These are phyloP conservation scores for Pegea sp. DNA, from an alignment of 23 tunicate species.

Conservation along the genomic window DNA sequence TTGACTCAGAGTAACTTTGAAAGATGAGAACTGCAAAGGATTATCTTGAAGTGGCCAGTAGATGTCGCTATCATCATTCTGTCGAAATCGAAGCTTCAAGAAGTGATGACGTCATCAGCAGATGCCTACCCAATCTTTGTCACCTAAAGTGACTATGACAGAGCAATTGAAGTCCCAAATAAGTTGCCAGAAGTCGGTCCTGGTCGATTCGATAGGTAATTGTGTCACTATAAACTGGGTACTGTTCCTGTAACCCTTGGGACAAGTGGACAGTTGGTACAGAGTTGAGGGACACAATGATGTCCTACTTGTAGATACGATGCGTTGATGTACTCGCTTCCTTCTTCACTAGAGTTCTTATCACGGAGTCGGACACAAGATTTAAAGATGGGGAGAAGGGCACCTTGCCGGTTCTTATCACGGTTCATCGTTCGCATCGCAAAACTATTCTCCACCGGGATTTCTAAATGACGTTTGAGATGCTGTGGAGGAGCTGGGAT, in stretches of 20 bases:
- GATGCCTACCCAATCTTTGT: constrained; percentile 27
- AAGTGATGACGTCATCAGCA: too few species aligned
- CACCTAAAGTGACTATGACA: constrained; percentile 32
- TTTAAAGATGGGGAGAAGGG: constrained; percentile 50
- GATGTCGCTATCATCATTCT: constrained; percentile 21
- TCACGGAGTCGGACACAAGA: constrained; percentile 30
- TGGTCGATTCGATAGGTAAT: constrained; percentile 37
- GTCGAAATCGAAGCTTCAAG: too few species aligned
- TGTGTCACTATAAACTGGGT: constrained; percentile 47
- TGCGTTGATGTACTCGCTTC: constrained; percentile 71
- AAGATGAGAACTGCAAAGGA: constrained; percentile 28
- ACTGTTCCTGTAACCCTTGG: constrained; percentile 79
- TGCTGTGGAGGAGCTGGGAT: not conserved
- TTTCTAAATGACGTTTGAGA: constrained; percentile 3
- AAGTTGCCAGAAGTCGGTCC: constrained; percentile 72
- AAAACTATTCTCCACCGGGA: not conserved
- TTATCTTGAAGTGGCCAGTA: constrained; percentile 46
- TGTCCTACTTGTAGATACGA: constrained; percentile 52
- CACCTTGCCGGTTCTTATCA: constrained; percentile 45
- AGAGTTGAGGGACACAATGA: too few species aligned
- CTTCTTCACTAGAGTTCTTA: constrained; percentile 17
- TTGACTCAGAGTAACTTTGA: constrained; percentile 40
- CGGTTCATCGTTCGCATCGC: too few species aligned
- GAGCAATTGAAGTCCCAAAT: constrained; percentile 74
- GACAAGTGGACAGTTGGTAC: too few species aligned